Evolutionary conservation across 2,113 vertebrate species (phyloP), one percentile per base, ranked within the genome.

Genomic region (Verasper variegatus): DNA sequence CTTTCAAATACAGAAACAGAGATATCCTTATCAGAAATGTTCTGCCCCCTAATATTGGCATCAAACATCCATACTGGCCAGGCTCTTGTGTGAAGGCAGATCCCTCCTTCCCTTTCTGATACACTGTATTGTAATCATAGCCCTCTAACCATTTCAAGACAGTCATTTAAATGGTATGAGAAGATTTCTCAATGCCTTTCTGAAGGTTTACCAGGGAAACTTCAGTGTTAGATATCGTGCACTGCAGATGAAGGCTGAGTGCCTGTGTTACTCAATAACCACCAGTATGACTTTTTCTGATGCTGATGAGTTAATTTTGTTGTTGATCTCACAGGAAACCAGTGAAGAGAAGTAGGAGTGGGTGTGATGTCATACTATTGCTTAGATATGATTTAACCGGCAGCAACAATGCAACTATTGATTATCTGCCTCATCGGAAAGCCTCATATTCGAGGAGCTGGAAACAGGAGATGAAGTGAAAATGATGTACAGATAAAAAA

Each of bases 141-240:
- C 5, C 27, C 27, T 31, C 3, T 1, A 1, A n/a, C 27, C 6
- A 45, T 37, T 37, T 37, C 1, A 37, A 72, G 63, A 54, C 57
- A 45, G 62, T 65, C 62, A 70, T 81, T 66, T 69, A 26, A 27
- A 37, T n/a, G 35, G 24, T 20, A 59, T 76, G 77, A 65, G 49
- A 37, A 26, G 26, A 58, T 54, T 74, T 65, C 49, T 70, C 54
- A 37, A 8, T 9, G 35, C 35, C 35, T 37, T 37, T 2, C 7
- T 45, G 13, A 45, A 26, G n/a, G n/a, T 63, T 27, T 60, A 64
- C 15, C 42, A 37, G 67, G 68, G 62, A 24, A 68, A 74, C 65
- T 74, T 60, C 31, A 10, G n/a, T 10, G 37, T 42, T 10, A 24
- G 58, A 54, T n/a, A 2, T 57, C 3, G 10, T 42, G n/a, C 20